Evolutionary conservation across 2,113 vertebrate genomes (phyloP), one percentile per base, ranked within the genome.

Genomic region (Piaya cayana): DNA sequence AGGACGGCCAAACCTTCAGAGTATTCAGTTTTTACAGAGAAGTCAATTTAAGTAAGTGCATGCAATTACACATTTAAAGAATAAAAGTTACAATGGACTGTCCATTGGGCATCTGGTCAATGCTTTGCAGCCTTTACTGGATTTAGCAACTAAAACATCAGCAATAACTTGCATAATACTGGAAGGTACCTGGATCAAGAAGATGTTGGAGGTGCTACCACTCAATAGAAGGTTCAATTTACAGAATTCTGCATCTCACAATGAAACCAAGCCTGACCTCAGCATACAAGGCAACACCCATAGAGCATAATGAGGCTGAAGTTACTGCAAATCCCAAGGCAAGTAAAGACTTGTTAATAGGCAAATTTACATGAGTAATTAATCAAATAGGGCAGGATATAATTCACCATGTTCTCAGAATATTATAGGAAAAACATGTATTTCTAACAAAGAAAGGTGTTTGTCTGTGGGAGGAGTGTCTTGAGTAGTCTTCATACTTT

Each of bases 321-420:
- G 60, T 81, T 81, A 83, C 76, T 59, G 76, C 64, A 86, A 9
- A 74, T 90, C 68, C 63, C 32, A 59, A 42, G 37, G 50, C 88
- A 93, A 83, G 70, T 92, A 63, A 86, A 78, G 72, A 20, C 91
- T 83, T 81, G 72, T 49, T 36, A 42, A 43, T 52, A 47, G 68
- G 37, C 64, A 92, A 92, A 59, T 92, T 83, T 43, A 78, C 60
- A 59, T n/a, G 69, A 92, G 52, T 78, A 94, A 84, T 86, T 83
- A 70, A 92, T 77, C 4, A 6, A 78, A 79, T 58, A 76, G 42
- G 16, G n/a, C n/a, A 91, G 77, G 52, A 81, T 52, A 60, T 1
- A 82, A 70, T 75, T 90, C 84, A 93, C 68, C 27, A 12, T 69
- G 43, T 78, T 95, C 39, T 89, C 88, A 30, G 67, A 89, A 74